phyloP scores from a whole-genome alignment of 1,140 invertebrate species.

The Drosophila mayri region DNA sequence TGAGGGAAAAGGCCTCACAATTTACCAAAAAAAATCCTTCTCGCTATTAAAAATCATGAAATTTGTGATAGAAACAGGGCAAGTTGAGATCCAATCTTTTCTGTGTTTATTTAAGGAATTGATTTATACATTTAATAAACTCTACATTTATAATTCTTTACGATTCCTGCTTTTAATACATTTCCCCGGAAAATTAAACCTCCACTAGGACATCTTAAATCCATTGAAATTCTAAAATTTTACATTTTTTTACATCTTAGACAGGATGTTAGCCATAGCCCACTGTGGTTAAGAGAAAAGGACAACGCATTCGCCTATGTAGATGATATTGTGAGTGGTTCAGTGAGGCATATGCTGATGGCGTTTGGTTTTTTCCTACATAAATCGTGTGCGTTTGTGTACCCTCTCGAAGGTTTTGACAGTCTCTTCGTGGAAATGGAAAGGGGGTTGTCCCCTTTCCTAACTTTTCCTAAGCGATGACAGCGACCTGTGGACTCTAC shows the following conservation, averaged over 20 bases:
- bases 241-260: not conserved
- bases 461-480: constrained; percentile 14
- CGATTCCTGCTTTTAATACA: not conserved
- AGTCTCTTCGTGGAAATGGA: not conserved
- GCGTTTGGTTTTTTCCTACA: constrained; percentile 28
- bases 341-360: constrained; percentile 44
- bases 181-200: not conserved
- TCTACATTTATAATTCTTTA: not conserved
- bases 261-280: not conserved
- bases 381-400: constrained; percentile 14
- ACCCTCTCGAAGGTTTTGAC: constrained; percentile 13
- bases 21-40: no score
- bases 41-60: no score
- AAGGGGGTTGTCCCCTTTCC: not conserved
- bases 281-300: constrained; percentile 5
- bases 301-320: constrained; percentile 31
- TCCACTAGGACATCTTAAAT: no score
- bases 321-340: constrained; percentile 23
- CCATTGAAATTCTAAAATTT: not conserved
- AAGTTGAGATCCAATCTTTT: not conserved
- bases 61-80: no score
- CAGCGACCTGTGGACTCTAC: constrained; percentile 26
- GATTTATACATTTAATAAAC: not conserved
- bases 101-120: fast-evolving
- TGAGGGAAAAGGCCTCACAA: no score